Base-by-base conservation (phyloP, 2,888 invertebrate species). In the Oscheius sp. region DNA sequence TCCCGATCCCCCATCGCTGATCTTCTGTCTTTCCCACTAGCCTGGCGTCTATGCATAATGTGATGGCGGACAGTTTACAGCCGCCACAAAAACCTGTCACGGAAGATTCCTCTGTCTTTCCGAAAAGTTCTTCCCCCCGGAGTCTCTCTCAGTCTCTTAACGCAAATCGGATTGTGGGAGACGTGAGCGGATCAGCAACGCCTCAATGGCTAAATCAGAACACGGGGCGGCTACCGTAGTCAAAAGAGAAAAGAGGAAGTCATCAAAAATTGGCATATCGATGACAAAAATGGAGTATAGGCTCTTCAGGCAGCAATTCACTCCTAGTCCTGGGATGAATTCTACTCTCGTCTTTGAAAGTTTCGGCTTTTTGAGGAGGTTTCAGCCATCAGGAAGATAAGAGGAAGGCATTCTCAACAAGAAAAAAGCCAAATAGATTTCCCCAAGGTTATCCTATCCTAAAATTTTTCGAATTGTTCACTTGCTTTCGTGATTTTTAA, bases 211-310 rank as follows among this genome's bases (percentile, higher is more conserved):
- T 27, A 61, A 61, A 61, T 61, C 42, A 45, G 55, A 52, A 33
- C 57, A 27, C 42, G n/a, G n/a, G n/a, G n/a, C n/a, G n/a, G 61
- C 42, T 61, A 61, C 61, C 61, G 61, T 61, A 61, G 53, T 50
- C 50, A 10, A 25, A 4, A 25, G 20, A 17, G 17, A 42, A 42
- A 42, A 50, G 15, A 17, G 25, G 23, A 50, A 50, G 20, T 25
- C 50, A 50, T 15, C 29, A 53, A 53, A 31, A 2, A 5, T 53
- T 3, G 53, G 31, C 29, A 53, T 53, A 1, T 53, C 34, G 55
- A 2, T 25, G 23, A 23, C 17, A 48, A n/a, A 48, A 23, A 48
- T 48, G n/a, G n/a, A n/a, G n/a, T n/a, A n/a, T n/a, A n/a, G n/a
- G n/a, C n/a, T n/a, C n/a, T n/a, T n/a, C n/a, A n/a, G n/a, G n/a